A percentile compares a stretch with the other conserved stretches of the same genome.
Conservation (phyloP, 2,888 invertebrate species). For the Kryphioiulus occultus region DNA sequence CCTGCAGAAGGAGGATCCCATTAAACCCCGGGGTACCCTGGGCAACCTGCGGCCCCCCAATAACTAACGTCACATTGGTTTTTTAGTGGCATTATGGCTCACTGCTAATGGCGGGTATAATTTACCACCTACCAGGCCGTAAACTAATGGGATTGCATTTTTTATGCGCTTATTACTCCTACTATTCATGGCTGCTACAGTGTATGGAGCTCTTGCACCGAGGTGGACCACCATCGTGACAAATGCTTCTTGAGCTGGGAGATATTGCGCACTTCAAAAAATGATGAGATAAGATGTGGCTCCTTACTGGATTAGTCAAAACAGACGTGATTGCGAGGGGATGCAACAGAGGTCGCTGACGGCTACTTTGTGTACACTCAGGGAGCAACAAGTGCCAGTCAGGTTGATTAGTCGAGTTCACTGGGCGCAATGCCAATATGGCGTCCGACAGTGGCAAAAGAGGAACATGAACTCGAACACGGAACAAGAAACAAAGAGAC, state of each 20-base stretch:
- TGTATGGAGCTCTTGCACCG: background rate
- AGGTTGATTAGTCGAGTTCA: no score
- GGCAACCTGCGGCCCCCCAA: background rate
- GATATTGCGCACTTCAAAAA: background rate
- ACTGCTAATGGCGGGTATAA: background rate
- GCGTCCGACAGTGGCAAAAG: no score
- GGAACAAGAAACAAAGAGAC: no score
- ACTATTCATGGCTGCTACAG: conserved; percentile 12
- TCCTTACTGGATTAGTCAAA: no score
- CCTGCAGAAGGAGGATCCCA: background rate
- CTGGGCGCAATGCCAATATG: no score
- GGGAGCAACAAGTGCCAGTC: no score
- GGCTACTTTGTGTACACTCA: no score
- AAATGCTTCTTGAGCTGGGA: background rate
- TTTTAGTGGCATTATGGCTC: conserved; percentile 1
- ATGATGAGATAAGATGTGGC: no score
- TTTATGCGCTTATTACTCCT: background rate
- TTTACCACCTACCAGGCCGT: background rate
- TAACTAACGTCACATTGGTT: background rate
- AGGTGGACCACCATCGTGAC: background rate
- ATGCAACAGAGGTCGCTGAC: no score
- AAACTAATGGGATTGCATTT: conserved; percentile 8
- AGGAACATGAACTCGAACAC: no score
- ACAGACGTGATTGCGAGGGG: no score
- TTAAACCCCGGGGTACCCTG: background rate